A percentile compares a stretch with the other conserved stretches of the same genome.
phyloP scores from a whole-genome alignment of 2,113 vertebrate species.

The Vidua chalybeata region DNA sequence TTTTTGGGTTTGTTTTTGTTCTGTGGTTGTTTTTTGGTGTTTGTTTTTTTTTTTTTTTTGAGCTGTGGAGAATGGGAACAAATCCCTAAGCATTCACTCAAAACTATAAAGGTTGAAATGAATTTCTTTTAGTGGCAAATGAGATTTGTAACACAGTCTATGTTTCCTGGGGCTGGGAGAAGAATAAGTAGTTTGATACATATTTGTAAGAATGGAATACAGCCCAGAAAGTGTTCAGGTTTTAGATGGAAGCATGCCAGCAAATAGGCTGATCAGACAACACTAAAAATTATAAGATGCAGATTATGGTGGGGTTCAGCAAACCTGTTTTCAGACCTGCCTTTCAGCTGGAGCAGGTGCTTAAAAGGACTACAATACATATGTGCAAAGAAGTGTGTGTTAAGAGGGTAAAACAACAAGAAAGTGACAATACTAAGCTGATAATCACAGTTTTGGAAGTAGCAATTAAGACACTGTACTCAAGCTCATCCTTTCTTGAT shows the following conservation, averaged over 20 bases:
- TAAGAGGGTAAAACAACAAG: neutral
- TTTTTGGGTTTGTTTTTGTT: neutral
- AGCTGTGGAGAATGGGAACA: neutral
- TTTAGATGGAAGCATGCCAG: neutral
- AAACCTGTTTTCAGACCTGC: neutral
- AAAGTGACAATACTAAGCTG: neutral
- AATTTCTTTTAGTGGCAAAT: neutral
- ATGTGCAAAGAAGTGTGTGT: neutral
- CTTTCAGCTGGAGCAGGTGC: neutral
- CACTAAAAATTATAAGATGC: neutral
- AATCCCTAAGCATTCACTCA: neutral
- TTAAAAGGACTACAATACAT: neutral
- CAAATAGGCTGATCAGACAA: neutral
- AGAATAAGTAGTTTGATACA: neutral
- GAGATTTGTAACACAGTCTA: neutral
- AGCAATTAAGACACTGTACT: neutral
- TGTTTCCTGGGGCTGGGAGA: neutral
- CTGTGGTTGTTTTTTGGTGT: neutral
- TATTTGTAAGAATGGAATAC: neutral
- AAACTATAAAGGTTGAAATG: neutral
- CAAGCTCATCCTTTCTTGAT: neutral
- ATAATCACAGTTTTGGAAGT: neutral
- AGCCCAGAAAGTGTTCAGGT: neutral
- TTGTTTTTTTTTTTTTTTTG: neutral
- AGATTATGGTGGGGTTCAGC: neutral